Conservation (phyloP, 1,140 invertebrate genomes). For the Stenopsyche tienmushanensis region DNA sequence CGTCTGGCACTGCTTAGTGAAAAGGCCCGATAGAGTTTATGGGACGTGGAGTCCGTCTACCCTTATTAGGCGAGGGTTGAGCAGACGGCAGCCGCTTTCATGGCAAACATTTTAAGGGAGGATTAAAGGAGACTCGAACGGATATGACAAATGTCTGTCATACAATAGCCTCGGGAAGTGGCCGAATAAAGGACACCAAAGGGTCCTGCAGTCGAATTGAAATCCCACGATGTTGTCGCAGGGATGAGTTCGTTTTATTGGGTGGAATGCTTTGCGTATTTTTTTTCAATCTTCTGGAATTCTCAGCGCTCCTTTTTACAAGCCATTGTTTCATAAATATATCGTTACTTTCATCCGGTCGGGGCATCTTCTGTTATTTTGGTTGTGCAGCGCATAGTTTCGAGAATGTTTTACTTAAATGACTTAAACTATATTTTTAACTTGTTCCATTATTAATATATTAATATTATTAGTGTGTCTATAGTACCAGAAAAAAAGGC, state of each 20-base stretch:
- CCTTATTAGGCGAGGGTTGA: conserved; percentile 15
- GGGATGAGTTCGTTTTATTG: not conserved
- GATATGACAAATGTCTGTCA: conserved; percentile 26
- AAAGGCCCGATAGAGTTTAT: conserved; percentile 22
- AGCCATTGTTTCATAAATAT: not conserved
- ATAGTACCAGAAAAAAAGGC: no score
- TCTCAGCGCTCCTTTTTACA: not conserved
- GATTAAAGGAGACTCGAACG: conserved; percentile 21
- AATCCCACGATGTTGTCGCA: not conserved
- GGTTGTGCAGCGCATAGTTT: no score
- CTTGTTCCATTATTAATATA: no score
- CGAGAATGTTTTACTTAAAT: no score
- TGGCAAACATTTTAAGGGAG: conserved; percentile 19
- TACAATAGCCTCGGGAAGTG: conserved; percentile 3
- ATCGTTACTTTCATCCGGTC: no score
- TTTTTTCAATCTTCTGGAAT: not conserved
- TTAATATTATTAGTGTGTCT: no score
- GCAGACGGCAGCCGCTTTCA: conserved; percentile 2
- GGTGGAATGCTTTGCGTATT: not conserved
- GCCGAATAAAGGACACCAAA: conserved; percentile 5
- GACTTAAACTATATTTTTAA: no score
- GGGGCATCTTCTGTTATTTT: no score
- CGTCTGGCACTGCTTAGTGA: no score
- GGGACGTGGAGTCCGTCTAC: not conserved
- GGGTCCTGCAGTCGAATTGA: not conserved